phyloP scores from a whole-genome alignment of 2,888 invertebrate genomes.

The Eustalomyia histrio region DNA sequence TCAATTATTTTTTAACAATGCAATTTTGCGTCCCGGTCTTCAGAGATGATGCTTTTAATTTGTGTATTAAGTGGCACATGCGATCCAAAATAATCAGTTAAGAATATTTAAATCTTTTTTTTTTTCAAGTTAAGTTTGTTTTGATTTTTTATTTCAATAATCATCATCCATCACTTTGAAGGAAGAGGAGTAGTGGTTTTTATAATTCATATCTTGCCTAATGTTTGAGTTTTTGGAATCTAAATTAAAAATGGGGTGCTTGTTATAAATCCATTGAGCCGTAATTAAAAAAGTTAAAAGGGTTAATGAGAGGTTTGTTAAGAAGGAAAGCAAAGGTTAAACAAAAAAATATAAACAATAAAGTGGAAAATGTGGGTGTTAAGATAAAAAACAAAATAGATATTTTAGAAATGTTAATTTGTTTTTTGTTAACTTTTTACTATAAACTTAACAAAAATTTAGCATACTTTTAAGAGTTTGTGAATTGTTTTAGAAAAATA shows the following conservation, averaged over 20 bases:
- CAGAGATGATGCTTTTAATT: constrained; percentile 21
- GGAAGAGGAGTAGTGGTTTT: constrained; percentile 38
- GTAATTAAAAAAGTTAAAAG: constrained; percentile 35
- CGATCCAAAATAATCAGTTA: constrained; percentile 49
- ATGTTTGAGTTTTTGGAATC: constrained; percentile 66
- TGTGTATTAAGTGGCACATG: constrained; percentile 47
- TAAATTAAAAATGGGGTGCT: constrained; percentile 66
- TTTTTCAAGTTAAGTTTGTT: constrained; percentile 19
- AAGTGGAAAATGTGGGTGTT: neutral
- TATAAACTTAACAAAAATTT: no score
- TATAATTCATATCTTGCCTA: constrained; percentile 57
- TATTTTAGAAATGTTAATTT: no score
- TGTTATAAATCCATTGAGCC: constrained; percentile 62
- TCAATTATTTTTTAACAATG: neutral
- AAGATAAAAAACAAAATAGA: neutral
- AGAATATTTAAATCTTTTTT: constrained; percentile 9
- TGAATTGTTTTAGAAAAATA: no score
- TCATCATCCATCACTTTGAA: constrained; percentile 51
- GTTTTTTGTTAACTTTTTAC: no score
- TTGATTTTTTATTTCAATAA: constrained; percentile 26
- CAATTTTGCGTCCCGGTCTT: neutral
- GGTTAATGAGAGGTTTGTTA: constrained; percentile 18
- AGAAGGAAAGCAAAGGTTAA: constrained; percentile 30
- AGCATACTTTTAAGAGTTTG: no score
- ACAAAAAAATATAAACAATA: constrained; percentile 10